Evolutionary conservation across 2,888 invertebrate genomes (phyloP).

Genomic region (Tiliacea citrago): DNA sequence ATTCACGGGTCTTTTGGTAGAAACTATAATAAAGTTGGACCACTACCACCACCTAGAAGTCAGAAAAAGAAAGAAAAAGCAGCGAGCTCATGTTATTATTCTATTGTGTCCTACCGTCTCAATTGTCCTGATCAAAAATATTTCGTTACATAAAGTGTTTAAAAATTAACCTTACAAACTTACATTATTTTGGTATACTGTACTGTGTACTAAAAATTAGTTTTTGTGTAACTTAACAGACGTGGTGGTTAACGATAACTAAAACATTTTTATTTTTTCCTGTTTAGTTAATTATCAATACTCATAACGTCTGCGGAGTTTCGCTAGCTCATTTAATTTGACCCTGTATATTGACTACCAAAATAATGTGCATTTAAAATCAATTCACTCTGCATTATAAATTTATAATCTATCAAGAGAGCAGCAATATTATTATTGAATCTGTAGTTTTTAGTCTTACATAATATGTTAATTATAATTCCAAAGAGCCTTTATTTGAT

Average conservation of each 20-base stretch:
- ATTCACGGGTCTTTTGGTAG: conserved; percentile 25
- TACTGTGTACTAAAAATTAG: too few relatives aligned
- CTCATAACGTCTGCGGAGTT: too few relatives aligned
- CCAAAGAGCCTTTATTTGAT: conserved; percentile 78
- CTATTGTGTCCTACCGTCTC: conserved; percentile 10
- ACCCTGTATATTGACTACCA: not conserved
- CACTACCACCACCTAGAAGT: not conserved
- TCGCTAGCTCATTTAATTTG: conserved; percentile 19
- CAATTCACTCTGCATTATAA: conserved; percentile 12
- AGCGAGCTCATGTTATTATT: conserved; percentile 10
- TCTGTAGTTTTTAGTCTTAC: conserved; percentile 48
- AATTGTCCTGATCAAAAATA: too few relatives aligned
- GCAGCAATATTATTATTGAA: conserved; percentile 45
- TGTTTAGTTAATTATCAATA: too few relatives aligned
- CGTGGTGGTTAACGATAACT: too few relatives aligned
- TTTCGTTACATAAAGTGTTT: too few relatives aligned
- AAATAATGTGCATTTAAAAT: conserved; percentile 27
- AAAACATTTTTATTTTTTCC: too few relatives aligned
- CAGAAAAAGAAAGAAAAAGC: conserved; percentile 15
- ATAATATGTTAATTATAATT: conserved; percentile 63
- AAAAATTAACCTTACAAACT: too few relatives aligned
- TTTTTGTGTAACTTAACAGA: too few relatives aligned
- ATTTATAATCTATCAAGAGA: conserved; percentile 21
- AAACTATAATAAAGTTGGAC: conserved; percentile 30
- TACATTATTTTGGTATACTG: too few relatives aligned